Conservation (phyloP, 2,797 vertebrate genomes). For the Microtus obscurus region DNA sequence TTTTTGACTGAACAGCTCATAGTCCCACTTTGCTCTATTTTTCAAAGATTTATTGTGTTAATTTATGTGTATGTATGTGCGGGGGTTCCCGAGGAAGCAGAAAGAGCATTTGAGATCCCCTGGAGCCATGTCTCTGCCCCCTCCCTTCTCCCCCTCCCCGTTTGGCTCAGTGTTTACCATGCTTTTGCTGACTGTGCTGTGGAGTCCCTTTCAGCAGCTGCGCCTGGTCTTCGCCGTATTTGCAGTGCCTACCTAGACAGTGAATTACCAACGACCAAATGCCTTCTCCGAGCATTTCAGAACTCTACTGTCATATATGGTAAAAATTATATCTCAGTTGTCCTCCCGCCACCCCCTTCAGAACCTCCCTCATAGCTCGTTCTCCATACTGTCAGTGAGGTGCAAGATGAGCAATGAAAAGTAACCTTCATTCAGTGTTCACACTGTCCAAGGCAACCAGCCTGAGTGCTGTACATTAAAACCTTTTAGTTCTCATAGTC, state of each 20-base stretch:
- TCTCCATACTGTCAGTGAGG: background rate
- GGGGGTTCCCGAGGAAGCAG: background rate
- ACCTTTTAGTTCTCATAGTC: background rate
- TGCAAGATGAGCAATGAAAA: slow-evolving; percentile 40
- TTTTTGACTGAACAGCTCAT: slow-evolving; percentile 28
- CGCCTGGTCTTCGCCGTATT: background rate
- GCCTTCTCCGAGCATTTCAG: slow-evolving; percentile 27
- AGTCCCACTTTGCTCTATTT: background rate
- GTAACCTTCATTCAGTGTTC: background rate
- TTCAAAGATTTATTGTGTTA: background rate
- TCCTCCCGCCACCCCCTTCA: background rate
- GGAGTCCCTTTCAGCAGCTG: background rate
- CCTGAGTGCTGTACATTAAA: background rate
- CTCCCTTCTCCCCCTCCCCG: too few relatives aligned
- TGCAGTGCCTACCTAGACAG: background rate
- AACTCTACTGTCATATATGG: background rate
- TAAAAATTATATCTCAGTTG: slow-evolving; percentile 3
- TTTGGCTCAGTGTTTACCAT: background rate
- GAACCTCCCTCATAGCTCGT: background rate
- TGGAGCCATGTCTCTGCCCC: background rate
- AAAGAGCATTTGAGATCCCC: too few relatives aligned
- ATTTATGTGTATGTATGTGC: background rate
- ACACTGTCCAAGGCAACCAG: background rate
- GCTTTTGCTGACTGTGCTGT: background rate
- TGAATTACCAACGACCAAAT: background rate